These are phyloP conservation scores for Lasioglossum zephyrum DNA, from an alignment of 2,888 invertebrate genomes.

Conservation along the genomic window DNA sequence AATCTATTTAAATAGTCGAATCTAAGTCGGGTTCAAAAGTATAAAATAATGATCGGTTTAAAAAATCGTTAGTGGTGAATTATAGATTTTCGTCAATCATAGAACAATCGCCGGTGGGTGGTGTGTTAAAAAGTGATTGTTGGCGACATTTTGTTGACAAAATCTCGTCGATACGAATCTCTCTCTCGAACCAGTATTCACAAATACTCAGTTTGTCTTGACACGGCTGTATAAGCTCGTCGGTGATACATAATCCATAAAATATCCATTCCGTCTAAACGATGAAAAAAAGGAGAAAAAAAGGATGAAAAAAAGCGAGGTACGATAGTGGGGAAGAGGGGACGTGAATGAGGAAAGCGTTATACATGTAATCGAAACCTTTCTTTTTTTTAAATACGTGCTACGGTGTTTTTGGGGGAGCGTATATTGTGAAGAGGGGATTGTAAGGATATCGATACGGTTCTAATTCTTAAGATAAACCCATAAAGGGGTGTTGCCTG, in stretches of 20 bases:
- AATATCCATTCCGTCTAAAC: constrained; percentile 71
- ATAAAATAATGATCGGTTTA: background rate
- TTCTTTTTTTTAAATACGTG: constrained; percentile 46
- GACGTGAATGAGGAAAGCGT: constrained; percentile 36
- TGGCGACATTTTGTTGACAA: background rate
- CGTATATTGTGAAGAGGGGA: constrained; percentile 23
- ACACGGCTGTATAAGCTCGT: constrained; percentile 47
- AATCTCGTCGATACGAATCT: constrained; percentile 30
- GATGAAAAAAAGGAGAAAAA: constrained; percentile 36
- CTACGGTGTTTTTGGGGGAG: constrained; percentile 25
- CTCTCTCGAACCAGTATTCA: constrained; percentile 38
- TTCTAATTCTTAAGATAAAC: constrained; percentile 56
- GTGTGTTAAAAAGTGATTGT: background rate
- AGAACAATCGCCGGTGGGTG: background rate
- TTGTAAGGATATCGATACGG: constrained; percentile 48
- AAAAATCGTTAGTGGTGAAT: background rate
- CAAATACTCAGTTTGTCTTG: constrained; percentile 45
- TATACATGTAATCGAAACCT: constrained; percentile 54
- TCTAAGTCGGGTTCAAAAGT: background rate
- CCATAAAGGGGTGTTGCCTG: constrained; percentile 20
- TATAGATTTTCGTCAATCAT: background rate
- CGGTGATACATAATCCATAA: constrained; percentile 64
- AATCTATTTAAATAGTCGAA: background rate
- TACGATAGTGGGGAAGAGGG: background rate
- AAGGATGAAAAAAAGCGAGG: constrained; percentile 15